phyloP scores from a whole-genome alignment of 2,113 vertebrate species.

The Erinaceus europaeus region DNA sequence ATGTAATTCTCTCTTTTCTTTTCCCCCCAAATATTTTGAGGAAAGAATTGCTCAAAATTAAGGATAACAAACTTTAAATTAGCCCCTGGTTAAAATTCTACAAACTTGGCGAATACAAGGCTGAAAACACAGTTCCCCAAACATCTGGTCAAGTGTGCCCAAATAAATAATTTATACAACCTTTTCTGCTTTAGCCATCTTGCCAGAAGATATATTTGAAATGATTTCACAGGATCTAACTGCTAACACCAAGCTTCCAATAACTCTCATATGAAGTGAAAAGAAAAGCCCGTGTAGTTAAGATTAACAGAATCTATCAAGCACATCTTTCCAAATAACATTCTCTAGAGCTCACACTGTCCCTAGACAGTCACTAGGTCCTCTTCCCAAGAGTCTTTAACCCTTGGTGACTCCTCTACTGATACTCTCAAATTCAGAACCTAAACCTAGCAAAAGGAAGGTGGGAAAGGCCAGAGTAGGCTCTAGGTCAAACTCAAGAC shows the following conservation, averaged over 20 bases:
- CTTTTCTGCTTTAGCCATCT: neutral
- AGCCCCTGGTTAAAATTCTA: neutral
- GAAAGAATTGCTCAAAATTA: neutral
- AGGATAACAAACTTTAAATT: neutral
- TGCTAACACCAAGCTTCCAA: slow-evolving; percentile 24
- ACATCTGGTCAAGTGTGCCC: neutral
- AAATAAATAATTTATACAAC: neutral
- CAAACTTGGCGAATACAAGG: neutral
- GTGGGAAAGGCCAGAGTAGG: neutral
- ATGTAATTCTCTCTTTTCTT: neutral
- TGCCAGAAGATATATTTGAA: slow-evolving; percentile 14
- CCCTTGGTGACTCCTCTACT: neutral
- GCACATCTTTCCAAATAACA: neutral
- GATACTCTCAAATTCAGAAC: neutral
- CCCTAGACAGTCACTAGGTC: neutral
- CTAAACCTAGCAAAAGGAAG: neutral
- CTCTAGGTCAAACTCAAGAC: neutral
- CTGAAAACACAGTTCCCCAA: neutral
- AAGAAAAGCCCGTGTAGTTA: neutral
- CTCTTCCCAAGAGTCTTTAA: neutral
- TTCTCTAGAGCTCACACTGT: neutral
- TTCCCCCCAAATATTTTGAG: neutral
- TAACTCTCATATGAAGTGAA: neutral
- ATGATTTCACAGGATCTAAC: neutral
- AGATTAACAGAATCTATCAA: neutral